These are phyloP conservation scores for Gila robusta DNA, from an alignment of 2,797 vertebrate species.

Conservation along the genomic window DNA sequence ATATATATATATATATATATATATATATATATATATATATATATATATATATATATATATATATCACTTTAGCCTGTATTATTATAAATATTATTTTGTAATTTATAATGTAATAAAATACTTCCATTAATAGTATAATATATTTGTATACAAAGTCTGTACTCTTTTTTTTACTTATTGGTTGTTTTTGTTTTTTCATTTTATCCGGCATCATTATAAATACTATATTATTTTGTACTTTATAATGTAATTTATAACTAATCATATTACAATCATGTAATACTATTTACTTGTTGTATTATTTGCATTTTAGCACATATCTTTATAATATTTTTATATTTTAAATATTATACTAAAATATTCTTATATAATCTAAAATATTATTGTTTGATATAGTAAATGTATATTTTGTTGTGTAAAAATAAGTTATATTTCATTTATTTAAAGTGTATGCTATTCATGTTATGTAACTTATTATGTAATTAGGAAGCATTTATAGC, in stretches of 20 bases:
- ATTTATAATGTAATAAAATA: background rate
- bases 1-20: too few relatives aligned
- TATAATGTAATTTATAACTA: background rate
- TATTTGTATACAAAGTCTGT: background rate
- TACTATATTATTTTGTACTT: background rate
- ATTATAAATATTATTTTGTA: background rate
- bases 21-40: too few relatives aligned
- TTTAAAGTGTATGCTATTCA: background rate
- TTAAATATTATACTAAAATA: background rate
- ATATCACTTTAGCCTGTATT: background rate
- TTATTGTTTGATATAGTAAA: background rate
- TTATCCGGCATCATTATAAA: background rate
- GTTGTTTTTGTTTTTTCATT: too few relatives aligned
- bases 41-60: too few relatives aligned
- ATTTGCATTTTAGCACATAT: background rate
- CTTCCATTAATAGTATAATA: background rate
- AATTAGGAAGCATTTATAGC: background rate
- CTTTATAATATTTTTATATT: background rate
- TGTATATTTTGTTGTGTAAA: background rate
- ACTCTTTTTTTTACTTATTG: too few relatives aligned
- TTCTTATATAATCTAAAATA: background rate
- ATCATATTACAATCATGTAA: background rate
- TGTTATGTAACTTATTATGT: conserved; percentile 5
- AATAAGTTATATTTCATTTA: background rate
- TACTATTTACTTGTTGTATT: background rate